phyloP scores from a whole-genome alignment of 2,113 vertebrate genomes.

The Elephantulus edwardii region DNA sequence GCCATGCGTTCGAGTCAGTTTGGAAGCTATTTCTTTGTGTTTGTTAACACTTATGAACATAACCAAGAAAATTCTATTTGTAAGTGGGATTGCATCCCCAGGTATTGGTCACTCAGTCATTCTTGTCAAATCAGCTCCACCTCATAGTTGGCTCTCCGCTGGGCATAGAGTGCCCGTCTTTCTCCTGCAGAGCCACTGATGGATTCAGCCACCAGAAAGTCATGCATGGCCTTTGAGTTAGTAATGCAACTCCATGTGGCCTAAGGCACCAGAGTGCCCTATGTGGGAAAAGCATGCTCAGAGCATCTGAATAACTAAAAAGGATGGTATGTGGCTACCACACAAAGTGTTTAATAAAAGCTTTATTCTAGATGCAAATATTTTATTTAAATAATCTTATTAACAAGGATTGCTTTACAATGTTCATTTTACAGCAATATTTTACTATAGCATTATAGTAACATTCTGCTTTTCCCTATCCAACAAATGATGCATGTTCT shows the following conservation, averaged over 20 bases:
- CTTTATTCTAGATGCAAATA: conserved; percentile 8
- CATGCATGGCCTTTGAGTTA: no score
- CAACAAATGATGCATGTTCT: background rate
- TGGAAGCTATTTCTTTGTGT: no score
- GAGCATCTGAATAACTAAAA: background rate
- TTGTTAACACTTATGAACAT: no score
- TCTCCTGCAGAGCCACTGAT: no score
- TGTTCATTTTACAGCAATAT: background rate
- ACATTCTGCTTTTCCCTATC: conserved; percentile 31
- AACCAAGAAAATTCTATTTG: no score
- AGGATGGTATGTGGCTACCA: background rate
- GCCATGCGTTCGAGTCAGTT: no score
- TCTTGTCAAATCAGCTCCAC: background rate
- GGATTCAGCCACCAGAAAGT: no score
- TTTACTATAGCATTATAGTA: background rate
- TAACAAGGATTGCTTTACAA: conserved; percentile 3
- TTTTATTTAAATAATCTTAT: conserved; percentile 5
- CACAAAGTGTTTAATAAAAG: background rate
- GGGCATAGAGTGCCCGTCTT: no score
- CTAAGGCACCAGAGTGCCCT: background rate
- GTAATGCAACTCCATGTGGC: no score
- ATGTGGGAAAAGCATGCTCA: background rate
- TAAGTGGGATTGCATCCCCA: no score
- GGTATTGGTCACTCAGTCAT: no score
- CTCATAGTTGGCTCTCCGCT: no score